Base-by-base conservation (phyloP, 2,888 invertebrate genomes). In the Apamea epomidion region DNA sequence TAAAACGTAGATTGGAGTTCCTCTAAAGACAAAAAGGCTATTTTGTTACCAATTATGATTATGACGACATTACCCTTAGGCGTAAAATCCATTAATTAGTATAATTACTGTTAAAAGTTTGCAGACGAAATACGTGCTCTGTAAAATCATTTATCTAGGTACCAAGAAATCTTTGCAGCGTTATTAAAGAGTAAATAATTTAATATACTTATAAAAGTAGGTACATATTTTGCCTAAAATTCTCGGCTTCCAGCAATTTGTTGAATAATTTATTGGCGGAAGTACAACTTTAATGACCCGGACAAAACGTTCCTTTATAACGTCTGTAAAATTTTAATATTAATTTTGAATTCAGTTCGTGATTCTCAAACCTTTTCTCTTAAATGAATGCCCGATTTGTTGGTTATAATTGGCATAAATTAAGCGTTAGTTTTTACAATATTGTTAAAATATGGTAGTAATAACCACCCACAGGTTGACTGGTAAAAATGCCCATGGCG, bases 221-320 rank as follows among this genome's bases (percentile, higher is more conserved):
- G 58, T 58, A 79, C 60, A 78, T 73, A 73, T 75, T 82, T 78
- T 65, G 1, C 68, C 48, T 70, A 8, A 82, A 83, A 74, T 76
- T 29, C 60, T 76, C 65, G 10, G 60, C 32, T 76, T 82, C 45
- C 48, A 51, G 75, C 76, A 82, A 83, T 82, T 89, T 72, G 78
- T 82, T 83, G n/a, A 72, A 83, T 83, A 82, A 88, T 86, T 86
- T 85, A 86, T n/a, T 74, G 64, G n/a, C 62, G 80, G 81, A 87
- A 87, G 74, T 73, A 83, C 76, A 83, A 84, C 37, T 88, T 81
- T 70, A 83, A 82, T 82, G 78, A 73, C 32, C 64, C 73, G 29
- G 29, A 73, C 65, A 78, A 70, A 78, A 82, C 62, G 65, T 75
- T 6, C 32, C 64, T 81, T 85, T 69, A 83, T 54, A 60, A 60